Conservation (phyloP, 2,888 invertebrate species). For the Andrena bicolor region DNA sequence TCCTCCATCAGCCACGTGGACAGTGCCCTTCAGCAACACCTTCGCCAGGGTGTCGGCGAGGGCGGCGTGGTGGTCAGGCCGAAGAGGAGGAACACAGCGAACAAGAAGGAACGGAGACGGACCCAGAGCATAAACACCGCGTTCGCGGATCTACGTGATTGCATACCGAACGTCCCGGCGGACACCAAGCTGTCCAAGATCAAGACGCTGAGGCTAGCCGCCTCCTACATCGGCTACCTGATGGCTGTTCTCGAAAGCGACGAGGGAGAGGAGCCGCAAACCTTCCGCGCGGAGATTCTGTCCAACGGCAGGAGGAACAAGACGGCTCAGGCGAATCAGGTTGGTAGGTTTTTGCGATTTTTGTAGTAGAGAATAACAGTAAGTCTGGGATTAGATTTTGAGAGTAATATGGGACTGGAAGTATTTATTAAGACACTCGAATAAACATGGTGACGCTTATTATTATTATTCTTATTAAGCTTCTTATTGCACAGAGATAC, state of each 20-base stretch:
- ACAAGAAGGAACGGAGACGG: conserved; percentile 96
- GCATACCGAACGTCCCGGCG: conserved; percentile 98
- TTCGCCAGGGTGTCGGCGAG: conserved; percentile 69
- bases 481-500: too few species aligned
- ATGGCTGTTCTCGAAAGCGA: conserved; percentile 96
- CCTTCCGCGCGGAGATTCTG: conserved; percentile 94
- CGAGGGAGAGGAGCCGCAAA: conserved; percentile 91
- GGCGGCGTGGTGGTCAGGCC: conserved; percentile 72
- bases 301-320: conserved; percentile 81
- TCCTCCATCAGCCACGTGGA: conserved; percentile 48
- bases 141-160: conserved; percentile 95
- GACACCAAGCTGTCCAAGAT: conserved; percentile 98
- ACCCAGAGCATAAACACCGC: conserved; percentile 98
- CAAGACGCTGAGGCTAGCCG: conserved; percentile 96
- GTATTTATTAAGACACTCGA: too few species aligned
- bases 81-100: conserved; percentile 94
- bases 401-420: too few species aligned
- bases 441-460: too few species aligned
- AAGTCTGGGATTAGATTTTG: not conserved
- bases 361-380: not conserved
- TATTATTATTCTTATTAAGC: too few species aligned
- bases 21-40: conserved; percentile 65
- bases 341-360: conserved; percentile 58
- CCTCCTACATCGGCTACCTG: conserved; percentile 96
- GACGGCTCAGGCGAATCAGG: conserved; percentile 74